Evolutionary conservation across 1,140 invertebrate genomes (phyloP).

Genomic region (Lepidotrigona ventralis): DNA sequence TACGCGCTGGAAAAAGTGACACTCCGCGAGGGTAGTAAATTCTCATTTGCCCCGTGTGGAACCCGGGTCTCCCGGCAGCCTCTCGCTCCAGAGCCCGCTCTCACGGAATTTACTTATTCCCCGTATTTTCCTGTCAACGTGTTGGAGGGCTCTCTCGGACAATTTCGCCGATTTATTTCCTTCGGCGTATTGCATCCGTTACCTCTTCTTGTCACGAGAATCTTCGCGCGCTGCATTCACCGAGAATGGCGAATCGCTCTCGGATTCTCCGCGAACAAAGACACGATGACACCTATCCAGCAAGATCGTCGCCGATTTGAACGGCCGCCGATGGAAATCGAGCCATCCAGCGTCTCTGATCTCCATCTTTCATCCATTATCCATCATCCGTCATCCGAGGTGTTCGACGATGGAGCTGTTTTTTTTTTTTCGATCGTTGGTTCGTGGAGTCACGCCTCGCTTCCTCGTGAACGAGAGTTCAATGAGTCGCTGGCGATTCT

Average conservation of each 20-base stretch:
- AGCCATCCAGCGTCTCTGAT: constrained; percentile 26
- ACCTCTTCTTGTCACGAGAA: not conserved
- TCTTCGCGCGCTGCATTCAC: not conserved
- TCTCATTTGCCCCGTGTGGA: constrained; percentile 32
- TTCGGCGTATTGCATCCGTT: not conserved
- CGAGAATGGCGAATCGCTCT: not conserved
- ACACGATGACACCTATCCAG: not conserved
- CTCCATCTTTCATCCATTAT: constrained; percentile 58
- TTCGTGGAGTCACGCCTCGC: not conserved
- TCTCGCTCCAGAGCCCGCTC: not conserved
- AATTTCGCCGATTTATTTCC: constrained; percentile 13
- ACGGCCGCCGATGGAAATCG: constrained; percentile 42
- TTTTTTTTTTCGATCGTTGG: not conserved
- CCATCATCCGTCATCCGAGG: constrained; percentile 45
- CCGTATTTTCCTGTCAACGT: not conserved
- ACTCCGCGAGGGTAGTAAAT: constrained; percentile 28
- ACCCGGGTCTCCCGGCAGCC: not conserved
- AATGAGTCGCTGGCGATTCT: not conserved
- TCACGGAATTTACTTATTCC: constrained; percentile 38
- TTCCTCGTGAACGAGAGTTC: not conserved
- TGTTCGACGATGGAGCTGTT: constrained; percentile 13
- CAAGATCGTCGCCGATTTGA: constrained; percentile 14
- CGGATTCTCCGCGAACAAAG: not conserved
- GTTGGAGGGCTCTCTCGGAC: not conserved
- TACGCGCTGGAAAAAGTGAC: not conserved